Conservation (phyloP, 2,797 vertebrate genomes). For the Erethizon dorsatum region DNA sequence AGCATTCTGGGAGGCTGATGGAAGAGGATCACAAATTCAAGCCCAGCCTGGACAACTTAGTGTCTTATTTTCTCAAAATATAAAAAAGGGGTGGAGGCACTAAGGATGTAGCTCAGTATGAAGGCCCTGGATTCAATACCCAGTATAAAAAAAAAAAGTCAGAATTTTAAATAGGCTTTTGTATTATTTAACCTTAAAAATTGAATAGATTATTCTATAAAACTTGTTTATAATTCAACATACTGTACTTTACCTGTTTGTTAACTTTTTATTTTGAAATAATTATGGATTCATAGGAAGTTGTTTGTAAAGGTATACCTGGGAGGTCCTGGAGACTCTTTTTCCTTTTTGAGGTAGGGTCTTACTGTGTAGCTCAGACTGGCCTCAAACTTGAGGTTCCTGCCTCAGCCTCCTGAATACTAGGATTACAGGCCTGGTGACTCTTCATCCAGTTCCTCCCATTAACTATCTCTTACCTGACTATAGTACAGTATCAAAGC, state of each 20-base stretch:
- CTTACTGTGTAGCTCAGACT: not conserved
- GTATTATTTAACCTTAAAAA: slow-evolving; percentile 68
- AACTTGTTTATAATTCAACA: slow-evolving; percentile 67
- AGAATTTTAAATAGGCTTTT: slow-evolving; percentile 59
- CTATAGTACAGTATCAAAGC: not conserved
- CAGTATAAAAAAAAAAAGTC: not conserved
- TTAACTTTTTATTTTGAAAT: slow-evolving; percentile 59
- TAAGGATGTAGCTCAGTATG: not conserved
- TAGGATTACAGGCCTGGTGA: not conserved
- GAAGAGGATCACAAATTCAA: not conserved
- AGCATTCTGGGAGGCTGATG: not conserved
- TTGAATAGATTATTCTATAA: slow-evolving; percentile 76
- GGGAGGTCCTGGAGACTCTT: not conserved
- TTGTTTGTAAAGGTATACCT: not conserved
- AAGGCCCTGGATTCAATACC: not conserved
- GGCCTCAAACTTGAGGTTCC: not conserved
- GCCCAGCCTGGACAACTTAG: not conserved
- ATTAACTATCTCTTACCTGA: not conserved
- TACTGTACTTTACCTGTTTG: slow-evolving; percentile 23
- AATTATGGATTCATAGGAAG: slow-evolving; percentile 25
- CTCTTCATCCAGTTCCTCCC: not conserved
- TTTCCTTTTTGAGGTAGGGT: not conserved
- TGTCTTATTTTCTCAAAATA: not conserved
- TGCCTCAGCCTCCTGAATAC: not conserved
- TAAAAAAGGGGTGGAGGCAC: not conserved